Evolutionary conservation across 2,888 invertebrate genomes (phyloP), one percentile per base, ranked within the genome.

Genomic region (Saturnia pavonia): DNA sequence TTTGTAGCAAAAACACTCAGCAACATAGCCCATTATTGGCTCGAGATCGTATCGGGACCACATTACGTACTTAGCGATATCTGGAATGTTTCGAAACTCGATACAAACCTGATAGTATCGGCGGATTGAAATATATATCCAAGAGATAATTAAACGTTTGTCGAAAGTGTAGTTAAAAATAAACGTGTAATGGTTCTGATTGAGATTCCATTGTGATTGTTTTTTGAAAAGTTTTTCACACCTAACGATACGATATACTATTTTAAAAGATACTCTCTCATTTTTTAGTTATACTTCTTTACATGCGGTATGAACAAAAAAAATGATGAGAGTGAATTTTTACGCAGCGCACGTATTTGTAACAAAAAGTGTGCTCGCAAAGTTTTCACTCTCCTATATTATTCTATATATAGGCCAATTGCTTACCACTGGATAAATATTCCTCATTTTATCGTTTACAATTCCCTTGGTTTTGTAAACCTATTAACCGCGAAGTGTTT

Each of bases 61-160:
- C 66, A 70, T 70, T 67, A 67, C 70, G 69, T 70, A 70, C 70
- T 70, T 70, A 70, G 27, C 67, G n/a, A 67, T 70, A 70, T 67
- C 70, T 51, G 42, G 51, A 51, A 66, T 27, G 70, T 70, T 70
- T 70, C 70, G 70, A 70, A 70, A 69, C 54, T n/a, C 60, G 60
- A 69, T 69, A 69, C 69, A 69, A 54, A 45, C 69, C 16, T 63
- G 69, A 69, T 69, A 48, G 9, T 48, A 66, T 66, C 67, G 68
- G 11, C 27, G 70, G 40, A 65, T 65, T 65, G 65, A 65, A 65
- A 70, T 69, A 65, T 66, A 70, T 67, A 51, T 51, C 48, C 40
- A 25, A 43, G 54, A 66, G 51, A 70, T 51, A n/a, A n/a, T n/a
- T n/a, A 70, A 51, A 51, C 65, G 40, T 67, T 51, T 66, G 66